Base-by-base conservation (phyloP, 1,140 invertebrate species). In the Archegozetes longisetosus region DNA sequence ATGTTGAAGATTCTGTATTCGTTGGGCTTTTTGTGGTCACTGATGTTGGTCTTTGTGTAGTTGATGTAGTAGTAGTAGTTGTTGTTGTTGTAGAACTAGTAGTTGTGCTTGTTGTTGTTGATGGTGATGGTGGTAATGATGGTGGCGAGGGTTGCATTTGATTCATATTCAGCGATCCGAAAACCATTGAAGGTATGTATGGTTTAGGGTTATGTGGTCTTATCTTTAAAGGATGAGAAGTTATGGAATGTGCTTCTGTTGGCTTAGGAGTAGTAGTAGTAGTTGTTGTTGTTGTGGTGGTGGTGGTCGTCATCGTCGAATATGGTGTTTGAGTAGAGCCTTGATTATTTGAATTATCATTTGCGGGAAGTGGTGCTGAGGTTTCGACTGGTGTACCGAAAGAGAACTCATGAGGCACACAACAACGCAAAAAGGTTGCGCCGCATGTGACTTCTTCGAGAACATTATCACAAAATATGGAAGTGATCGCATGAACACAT, bases 71-170 rank as follows among this genome's bases (percentile, higher is more conserved):
- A 26, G 27, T 17, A 17, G 22, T 27, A n/a, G 25, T 13, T n/a
- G 29, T 28, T 24, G 50, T 32, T 23, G 48, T 23, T 27, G 20
- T 14, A n/a, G n/a, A 47, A n/a, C 14, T 14, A 4, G 27, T 52
- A 6, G 50, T 23, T 28, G 50, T 25, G 50, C 48, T 26, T 53
- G 27, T 17, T 25, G 22, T 27, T 20, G 25, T 13, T n/a, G 29
- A 29, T 24, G 50, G n/a, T 23, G 48, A 24, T 27, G 20, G 23
- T 12, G 62, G 22, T 25, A 64, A 0, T 88, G 73, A 3, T 75
- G 77, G 17, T n/a, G 25, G 1, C 24, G 57, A 61, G 17, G 47
- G 40, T 12, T 20, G 2, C 0, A 28, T 47, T 62, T 48, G 20
- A 20, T 47, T 55, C 2, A 24, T 14, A 20, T 58, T 48, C 3